phyloP scores from a whole-genome alignment of 2,888 invertebrate species.

The Eupithecia vulgata region DNA sequence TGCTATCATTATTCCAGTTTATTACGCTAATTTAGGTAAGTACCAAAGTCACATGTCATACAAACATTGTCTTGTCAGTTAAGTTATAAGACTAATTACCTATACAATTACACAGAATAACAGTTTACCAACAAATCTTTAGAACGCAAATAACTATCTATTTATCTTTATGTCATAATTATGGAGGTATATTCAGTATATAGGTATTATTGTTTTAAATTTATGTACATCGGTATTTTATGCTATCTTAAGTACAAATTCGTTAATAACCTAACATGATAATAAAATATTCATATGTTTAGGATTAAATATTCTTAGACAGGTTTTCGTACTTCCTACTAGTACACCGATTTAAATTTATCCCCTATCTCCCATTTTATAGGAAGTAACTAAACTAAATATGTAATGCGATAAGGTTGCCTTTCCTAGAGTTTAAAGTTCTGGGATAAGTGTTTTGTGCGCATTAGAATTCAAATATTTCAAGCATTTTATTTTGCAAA shows the following conservation, averaged over 20 bases:
- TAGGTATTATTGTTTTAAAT: not conserved
- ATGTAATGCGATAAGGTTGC: not conserved
- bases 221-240: not conserved
- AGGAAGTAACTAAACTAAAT: not conserved
- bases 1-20: slow-evolving; percentile 96
- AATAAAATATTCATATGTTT: not conserved
- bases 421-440: not conserved
- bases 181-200: not conserved
- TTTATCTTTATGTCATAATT: not conserved
- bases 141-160: not conserved
- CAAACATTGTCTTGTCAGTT: slow-evolving; percentile 2
- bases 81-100: not conserved
- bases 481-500: too few species aligned
- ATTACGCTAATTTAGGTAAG: slow-evolving; percentile 92
- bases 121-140: not conserved
- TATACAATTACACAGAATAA: not conserved
- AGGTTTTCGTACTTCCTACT: not conserved
- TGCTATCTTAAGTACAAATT: too few species aligned
- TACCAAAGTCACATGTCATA: slow-evolving; percentile 28
- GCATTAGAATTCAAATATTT: too few species aligned
- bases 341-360: not conserved
- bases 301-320: not conserved
- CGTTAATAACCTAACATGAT: too few species aligned
- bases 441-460: not conserved
- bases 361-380: not conserved